A percentile compares a stretch with the other conserved stretches of the same genome.
phyloP scores from a whole-genome alignment of 2,888 invertebrate genomes.

The Nineta flava region DNA sequence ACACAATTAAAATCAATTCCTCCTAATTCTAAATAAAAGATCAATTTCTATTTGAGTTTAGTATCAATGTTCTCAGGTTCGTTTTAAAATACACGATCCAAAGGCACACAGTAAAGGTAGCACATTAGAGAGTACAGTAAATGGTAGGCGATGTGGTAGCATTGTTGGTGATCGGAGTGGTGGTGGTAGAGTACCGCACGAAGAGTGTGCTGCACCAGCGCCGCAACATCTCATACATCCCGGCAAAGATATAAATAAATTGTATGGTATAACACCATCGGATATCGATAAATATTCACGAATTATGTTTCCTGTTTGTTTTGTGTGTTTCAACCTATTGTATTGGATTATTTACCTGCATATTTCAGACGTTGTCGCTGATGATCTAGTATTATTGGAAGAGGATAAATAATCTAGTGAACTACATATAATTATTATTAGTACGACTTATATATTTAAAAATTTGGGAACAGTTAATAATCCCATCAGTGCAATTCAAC shows the following conservation, averaged over 20 bases:
- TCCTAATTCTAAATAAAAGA: background rate
- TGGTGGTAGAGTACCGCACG: constrained; percentile 30
- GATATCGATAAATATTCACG: constrained; percentile 99
- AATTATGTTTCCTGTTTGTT: constrained; percentile 95
- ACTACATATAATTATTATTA: background rate
- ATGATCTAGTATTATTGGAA: constrained; percentile 72
- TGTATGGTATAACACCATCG: constrained; percentile 85
- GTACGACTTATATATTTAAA: background rate
- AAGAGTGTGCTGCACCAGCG: constrained; percentile 46
- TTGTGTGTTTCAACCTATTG: constrained; percentile 97
- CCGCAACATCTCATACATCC: constrained; percentile 71
- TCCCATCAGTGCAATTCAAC: too few species aligned
- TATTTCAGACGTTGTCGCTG: constrained; percentile 90
- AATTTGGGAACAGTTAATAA: background rate
- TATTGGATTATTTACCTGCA: constrained; percentile 95
- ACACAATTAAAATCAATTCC: too few species aligned
- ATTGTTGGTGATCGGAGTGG: constrained; percentile 52
- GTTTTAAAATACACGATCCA: constrained; percentile 88
- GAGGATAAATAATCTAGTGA: constrained; percentile 39
- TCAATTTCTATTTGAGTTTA: background rate
- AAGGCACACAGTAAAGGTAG: constrained; percentile 88
- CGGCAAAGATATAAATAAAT: constrained; percentile 83
- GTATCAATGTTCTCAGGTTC: constrained; percentile 46
- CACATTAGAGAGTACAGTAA: constrained; percentile 79
- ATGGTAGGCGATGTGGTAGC: constrained; percentile 54